These are phyloP conservation scores for Drosophila quadrilineata DNA, from an alignment of 1,140 invertebrate genomes.

Conservation along the genomic window DNA sequence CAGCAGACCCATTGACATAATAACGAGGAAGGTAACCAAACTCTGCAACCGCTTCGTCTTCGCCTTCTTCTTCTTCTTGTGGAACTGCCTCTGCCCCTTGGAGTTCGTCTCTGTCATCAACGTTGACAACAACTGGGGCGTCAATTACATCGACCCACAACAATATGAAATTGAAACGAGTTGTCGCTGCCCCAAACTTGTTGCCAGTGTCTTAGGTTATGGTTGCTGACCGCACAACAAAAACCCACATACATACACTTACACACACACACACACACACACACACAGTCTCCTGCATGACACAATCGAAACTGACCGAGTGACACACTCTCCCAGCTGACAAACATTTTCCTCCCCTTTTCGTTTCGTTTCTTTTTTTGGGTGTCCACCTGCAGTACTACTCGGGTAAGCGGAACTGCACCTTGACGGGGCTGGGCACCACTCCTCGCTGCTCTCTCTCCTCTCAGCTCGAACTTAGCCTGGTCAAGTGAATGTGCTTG, in stretches of 20 bases:
- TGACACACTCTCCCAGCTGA: constrained; percentile 52
- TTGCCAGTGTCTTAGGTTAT: constrained; percentile 64
- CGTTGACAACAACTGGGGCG: constrained; percentile 44
- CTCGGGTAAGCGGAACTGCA: constrained; percentile 23
- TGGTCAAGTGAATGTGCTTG: constrained; percentile 37
- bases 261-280: constrained; percentile 18
- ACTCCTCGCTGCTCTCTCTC: not conserved
- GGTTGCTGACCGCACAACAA: constrained; percentile 45
- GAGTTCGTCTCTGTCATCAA: constrained; percentile 10
- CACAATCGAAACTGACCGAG: constrained; percentile 61
- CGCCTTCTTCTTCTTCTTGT: constrained; percentile 16
- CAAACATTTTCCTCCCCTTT: not conserved
- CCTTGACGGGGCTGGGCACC: not conserved
- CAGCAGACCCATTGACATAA: constrained; percentile 79
- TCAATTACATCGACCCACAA: constrained; percentile 65
- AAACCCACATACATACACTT: not conserved
- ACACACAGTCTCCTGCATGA: too few relatives aligned
- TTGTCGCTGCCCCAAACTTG: constrained; percentile 21
- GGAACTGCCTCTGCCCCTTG: too few relatives aligned
- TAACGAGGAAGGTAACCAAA: constrained; percentile 80
- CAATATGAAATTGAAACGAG: constrained; percentile 53
- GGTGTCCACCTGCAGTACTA: constrained; percentile 10
- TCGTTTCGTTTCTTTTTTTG: too few relatives aligned
- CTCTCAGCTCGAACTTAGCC: not conserved
- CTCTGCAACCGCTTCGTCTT: constrained; percentile 25